Evolutionary conservation across 2,797 vertebrate species (phyloP), one percentile per base, ranked within the genome.

Genomic region (Menidia menidia): DNA sequence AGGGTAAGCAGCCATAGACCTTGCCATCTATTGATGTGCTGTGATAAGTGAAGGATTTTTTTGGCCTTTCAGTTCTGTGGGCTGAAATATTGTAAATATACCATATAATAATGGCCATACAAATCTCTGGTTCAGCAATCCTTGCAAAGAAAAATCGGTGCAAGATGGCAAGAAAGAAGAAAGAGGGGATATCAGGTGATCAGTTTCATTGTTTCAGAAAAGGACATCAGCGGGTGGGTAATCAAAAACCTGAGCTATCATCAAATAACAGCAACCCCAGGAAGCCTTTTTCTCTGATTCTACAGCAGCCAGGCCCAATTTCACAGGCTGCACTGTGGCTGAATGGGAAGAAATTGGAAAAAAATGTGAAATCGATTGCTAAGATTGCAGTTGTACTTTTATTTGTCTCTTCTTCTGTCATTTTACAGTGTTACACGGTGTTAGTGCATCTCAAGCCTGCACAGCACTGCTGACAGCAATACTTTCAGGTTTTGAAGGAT

Each of bases 311-410:
- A 77, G 89, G 93, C 89, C 93, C 95, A 96, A 96, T 97, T 97
- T 97, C 95, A 96, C 94, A 96, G 94, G 84, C 93, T 14, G 13
- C 79, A 86, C 89, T 85, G 70, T 59, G 61, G 88, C 91, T 80
- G 91, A 93, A 91, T 39, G 91, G 87, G 71, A 80, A 93, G 92
- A 95, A 96, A 97, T 94, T 96, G 95, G 93, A 64, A 79, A 93
- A 90, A 94, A 91, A 87, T 16, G 91, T 92, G 92, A 95, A 96
- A 97, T 95, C 89, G 88, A 96, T 96, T 94, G 93, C 87, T 89
- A 91, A 93, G 94, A 91, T 93, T 93, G 92, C 93, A 91, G 87
- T 93, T 94, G 94, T 94, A 94, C 84, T 96, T 96, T 95, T 96
- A 94, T 94, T 94, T 92, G 87, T 93, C 87, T 92, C 80, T 76